Evolutionary conservation across 2,797 vertebrate genomes (phyloP).

Genomic region (Peromyscus melanophrys): DNA sequence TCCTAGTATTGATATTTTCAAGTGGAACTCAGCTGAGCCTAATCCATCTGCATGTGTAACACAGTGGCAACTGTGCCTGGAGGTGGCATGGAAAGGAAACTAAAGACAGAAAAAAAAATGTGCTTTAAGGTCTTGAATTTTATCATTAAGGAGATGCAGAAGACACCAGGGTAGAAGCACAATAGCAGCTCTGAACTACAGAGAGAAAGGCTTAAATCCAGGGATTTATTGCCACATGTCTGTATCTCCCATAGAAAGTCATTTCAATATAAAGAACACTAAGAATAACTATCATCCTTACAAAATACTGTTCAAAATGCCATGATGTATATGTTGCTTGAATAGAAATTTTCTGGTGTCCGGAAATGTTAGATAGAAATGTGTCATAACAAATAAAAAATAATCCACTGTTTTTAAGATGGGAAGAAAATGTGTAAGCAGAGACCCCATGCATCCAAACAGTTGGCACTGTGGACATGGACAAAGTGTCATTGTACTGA

Average conservation of each 20-base stretch:
- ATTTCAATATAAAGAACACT: not conserved
- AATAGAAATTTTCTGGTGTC: not conserved
- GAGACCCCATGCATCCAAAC: not conserved
- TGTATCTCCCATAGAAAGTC: not conserved
- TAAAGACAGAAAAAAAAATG: not conserved
- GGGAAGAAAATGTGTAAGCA: not conserved
- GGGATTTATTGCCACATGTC: not conserved
- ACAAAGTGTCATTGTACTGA: not conserved
- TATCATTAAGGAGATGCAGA: not conserved
- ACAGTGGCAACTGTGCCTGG: not conserved
- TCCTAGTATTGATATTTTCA: not conserved
- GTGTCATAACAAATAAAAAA: not conserved
- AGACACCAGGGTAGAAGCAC: not conserved
- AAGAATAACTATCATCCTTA: not conserved
- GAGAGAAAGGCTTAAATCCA: not conserved
- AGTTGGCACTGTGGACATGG: not conserved
- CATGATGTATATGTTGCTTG: not conserved
- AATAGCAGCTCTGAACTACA: not conserved
- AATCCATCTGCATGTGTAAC: not conserved
- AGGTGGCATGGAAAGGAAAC: not conserved
- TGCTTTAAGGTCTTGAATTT: not conserved
- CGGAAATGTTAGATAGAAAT: slow-evolving; percentile 5
- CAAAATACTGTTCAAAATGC: not conserved
- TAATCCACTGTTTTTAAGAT: not conserved
- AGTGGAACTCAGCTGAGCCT: no score